These are phyloP conservation scores for Desmophyllum pertusum DNA, from an alignment of 92 coral and sea anemone genomes.

Conservation along the genomic window DNA sequence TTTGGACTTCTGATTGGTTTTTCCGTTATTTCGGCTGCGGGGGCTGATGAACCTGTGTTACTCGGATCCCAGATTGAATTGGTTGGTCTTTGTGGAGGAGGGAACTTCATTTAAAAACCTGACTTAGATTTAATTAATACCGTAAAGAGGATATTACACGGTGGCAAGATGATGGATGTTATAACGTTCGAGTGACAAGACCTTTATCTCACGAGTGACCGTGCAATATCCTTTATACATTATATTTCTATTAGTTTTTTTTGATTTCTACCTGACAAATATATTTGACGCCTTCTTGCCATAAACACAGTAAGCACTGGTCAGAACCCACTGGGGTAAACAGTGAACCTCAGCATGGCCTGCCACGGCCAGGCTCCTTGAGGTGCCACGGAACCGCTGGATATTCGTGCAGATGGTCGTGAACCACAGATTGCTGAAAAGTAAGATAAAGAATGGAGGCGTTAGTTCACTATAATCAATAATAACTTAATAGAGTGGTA, in stretches of 20 bases:
- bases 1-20: too few species aligned
- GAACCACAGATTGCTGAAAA: constrained; percentile 70
- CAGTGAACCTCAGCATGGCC: constrained; percentile 61
- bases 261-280: constrained; percentile 60
- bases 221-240: neutral
- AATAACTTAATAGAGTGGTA: too few species aligned
- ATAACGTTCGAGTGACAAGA: neutral
- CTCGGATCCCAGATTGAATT: too few species aligned
- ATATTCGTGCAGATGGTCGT: constrained; percentile 49
- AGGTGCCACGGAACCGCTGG: constrained; percentile 59
- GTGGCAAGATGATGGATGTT: neutral
- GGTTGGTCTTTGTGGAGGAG: too few species aligned
- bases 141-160: neutral
- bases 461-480: too few species aligned
- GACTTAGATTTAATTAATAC: too few species aligned
- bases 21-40: too few species aligned
- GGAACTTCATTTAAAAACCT: too few species aligned
- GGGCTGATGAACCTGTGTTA: too few species aligned
- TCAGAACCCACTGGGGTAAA: constrained; percentile 72
- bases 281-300: constrained; percentile 52
- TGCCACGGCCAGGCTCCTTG: constrained; percentile 80
- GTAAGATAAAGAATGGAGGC: neutral
- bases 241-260: too few species aligned
- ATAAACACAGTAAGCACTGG: constrained; percentile 78
- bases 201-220: neutral